A percentile compares a stretch with the other conserved stretches of the same genome.
Conservation (phyloP, 2,113 vertebrate genomes). For the Balaeniceps rex region DNA sequence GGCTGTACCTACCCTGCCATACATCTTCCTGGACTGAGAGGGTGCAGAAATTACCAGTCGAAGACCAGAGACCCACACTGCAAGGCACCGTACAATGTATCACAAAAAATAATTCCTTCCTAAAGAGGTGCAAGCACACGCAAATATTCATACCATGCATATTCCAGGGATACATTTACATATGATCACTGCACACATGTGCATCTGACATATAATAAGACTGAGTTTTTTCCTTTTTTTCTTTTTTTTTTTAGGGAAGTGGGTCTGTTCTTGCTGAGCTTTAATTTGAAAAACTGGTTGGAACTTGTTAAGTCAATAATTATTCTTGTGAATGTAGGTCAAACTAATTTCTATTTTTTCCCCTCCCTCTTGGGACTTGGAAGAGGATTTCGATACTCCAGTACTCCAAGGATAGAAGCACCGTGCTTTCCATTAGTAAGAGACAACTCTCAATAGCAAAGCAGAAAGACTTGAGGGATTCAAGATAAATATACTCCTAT, state of each 20-base stretch:
- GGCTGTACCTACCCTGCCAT: not conserved
- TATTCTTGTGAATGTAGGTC: constrained; percentile 69
- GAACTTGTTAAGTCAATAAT: constrained; percentile 66
- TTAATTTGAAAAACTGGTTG: constrained; percentile 57
- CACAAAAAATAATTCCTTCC: not conserved
- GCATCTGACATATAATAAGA: not conserved
- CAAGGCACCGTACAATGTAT: fast-evolving
- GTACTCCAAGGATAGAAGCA: not conserved
- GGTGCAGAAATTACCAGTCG: fast-evolving
- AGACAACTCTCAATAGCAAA: not conserved
- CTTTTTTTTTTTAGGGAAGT: not conserved
- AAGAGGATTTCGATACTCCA: not conserved
- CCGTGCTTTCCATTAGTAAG: not conserved
- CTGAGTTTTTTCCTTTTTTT: not conserved
- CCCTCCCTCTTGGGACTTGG: not conserved
- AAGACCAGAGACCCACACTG: not conserved
- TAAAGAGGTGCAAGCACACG: not conserved
- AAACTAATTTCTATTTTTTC: constrained; percentile 12
- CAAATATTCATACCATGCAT: not conserved
- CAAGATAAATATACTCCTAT: not conserved
- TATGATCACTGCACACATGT: not conserved
- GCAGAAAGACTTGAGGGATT: not conserved
- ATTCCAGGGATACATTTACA: not conserved
- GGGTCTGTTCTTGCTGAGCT: constrained; percentile 39
- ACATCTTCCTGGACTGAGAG: not conserved